A percentile compares a stretch with the other conserved stretches of the same genome.
Evolutionary conservation across 1,140 invertebrate species (phyloP).

Genomic region (Panagrolaimus sp.): DNA sequence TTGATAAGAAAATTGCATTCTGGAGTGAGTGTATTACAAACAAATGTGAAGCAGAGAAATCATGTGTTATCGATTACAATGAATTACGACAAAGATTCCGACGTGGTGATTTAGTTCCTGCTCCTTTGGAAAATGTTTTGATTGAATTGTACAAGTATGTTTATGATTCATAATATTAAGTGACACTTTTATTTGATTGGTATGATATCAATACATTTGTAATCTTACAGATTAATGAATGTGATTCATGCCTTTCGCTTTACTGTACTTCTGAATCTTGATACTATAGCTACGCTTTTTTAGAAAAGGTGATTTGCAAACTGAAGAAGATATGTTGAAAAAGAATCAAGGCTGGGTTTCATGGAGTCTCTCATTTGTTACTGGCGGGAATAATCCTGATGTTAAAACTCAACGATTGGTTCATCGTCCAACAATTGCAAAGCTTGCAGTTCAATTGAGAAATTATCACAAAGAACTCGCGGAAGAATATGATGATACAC

Average conservation of each 20-base stretch:
- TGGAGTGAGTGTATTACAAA: background rate
- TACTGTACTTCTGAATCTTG: too few relatives aligned
- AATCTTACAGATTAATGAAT: background rate
- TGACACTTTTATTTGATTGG: constrained; percentile 1
- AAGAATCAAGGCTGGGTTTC: constrained; percentile 41
- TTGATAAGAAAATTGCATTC: background rate
- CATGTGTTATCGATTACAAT: constrained; percentile 3
- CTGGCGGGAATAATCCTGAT: constrained; percentile 25
- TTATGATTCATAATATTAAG: constrained; percentile 5
- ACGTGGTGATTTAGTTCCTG: constrained; percentile 49
- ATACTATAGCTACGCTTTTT: too few relatives aligned
- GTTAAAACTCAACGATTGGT: constrained; percentile 35
- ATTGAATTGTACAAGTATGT: constrained; percentile 45
- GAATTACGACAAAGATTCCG: constrained; percentile 48
- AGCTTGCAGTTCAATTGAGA: constrained; percentile 26
- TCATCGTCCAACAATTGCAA: constrained; percentile 1
- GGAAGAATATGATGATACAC: constrained; percentile 44
- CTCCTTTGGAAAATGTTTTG: constrained; percentile 39
- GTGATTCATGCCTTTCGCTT: too few relatives aligned
- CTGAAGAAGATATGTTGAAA: constrained; percentile 32
- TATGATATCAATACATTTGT: background rate
- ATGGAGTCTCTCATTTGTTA: constrained; percentile 43
- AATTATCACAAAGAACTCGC: constrained; percentile 40
- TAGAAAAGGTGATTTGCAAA: constrained; percentile 32
- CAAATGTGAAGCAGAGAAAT: background rate